Base-by-base conservation (phyloP, 2,797 vertebrate species). In the Pseudotriccus pelzelni region DNA sequence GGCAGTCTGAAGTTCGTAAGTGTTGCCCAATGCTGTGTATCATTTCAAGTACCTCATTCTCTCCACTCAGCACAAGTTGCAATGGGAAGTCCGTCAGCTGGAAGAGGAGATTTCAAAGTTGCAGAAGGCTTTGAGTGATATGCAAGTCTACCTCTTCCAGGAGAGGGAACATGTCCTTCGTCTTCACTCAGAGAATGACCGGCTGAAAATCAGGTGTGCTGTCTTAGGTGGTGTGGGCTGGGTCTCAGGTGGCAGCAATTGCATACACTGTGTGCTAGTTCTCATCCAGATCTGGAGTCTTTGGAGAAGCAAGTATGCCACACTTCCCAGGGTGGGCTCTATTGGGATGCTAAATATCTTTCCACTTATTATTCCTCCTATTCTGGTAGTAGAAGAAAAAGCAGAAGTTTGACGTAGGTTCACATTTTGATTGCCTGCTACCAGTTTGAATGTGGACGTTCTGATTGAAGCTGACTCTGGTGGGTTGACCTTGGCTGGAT, bases 91-190 rank as follows among this genome's bases (percentile, higher is more conserved):
- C 25, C 98, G 93, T n/a, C 98, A 99, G 96, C 97, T 98, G 10
- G 99, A 99, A 69, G 98, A 98, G 78, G 99, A 99, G 97, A 98
- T 99, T 39, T 96, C 94, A 0, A 98, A 99, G 96, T 96, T 99
- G 90, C 99, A 99, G 93, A 99, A 98, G 62, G 99, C 99, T 24
- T 96, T 99, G 84, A 99, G 99, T 68, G 99, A 99, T 83, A 98
- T 99, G 99, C 99, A 99, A 94, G 98, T 99, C 81, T 99, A 97
- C 96, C 99, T 99, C 24, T 99, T 99, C 96, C 99, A 99, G 95
- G 99, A 99, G 91, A 98, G 99, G 70, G 99, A 99, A 73, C 99
- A 99, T 4, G 99, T 99, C 20, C 98, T 99, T 53, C 98, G 99
- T 21, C 98, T 99, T 28, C 98, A 99, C 84, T 98, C 99, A 0